phyloP scores from a whole-genome alignment of 1,140 invertebrate species.

The Maniola jurtina region DNA sequence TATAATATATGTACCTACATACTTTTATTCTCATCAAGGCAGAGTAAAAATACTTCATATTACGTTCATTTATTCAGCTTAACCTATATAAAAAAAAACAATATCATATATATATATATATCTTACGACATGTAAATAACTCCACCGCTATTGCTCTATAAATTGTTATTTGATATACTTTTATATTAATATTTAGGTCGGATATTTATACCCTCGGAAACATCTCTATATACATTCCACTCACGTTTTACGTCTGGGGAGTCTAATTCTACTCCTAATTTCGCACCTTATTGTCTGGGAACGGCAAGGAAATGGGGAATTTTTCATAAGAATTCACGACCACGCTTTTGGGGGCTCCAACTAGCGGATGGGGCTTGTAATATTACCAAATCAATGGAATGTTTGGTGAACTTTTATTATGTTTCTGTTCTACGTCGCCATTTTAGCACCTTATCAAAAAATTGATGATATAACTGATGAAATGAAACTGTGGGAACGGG shows the following conservation, averaged over 20 bases:
- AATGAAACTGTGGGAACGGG: no score
- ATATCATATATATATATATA: background rate
- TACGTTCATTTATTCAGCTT: no score
- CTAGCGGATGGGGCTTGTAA: constrained; percentile 23
- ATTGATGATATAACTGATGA: no score
- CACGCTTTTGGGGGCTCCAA: constrained; percentile 33
- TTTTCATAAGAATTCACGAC: constrained; percentile 64
- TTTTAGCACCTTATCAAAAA: no score
- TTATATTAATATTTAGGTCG: constrained; percentile 18
- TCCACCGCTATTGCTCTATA: background rate
- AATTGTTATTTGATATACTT: constrained; percentile 25
- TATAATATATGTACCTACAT: no score
- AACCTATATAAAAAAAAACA: no score
- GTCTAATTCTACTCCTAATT: constrained; percentile 75
- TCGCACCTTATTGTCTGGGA: constrained; percentile 71
- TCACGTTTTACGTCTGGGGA: constrained; percentile 57
- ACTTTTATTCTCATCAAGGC: no score
- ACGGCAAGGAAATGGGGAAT: constrained; percentile 63
- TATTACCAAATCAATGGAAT: constrained; percentile 29
- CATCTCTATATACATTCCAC: constrained; percentile 51
- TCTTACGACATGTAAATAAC: background rate
- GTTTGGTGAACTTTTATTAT: constrained; percentile 25
- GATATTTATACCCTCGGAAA: constrained; percentile 26
- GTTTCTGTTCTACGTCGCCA: background rate
- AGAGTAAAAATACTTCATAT: no score